Base-by-base conservation (phyloP, 2,797 vertebrate species). In the Tangara arthus region DNA sequence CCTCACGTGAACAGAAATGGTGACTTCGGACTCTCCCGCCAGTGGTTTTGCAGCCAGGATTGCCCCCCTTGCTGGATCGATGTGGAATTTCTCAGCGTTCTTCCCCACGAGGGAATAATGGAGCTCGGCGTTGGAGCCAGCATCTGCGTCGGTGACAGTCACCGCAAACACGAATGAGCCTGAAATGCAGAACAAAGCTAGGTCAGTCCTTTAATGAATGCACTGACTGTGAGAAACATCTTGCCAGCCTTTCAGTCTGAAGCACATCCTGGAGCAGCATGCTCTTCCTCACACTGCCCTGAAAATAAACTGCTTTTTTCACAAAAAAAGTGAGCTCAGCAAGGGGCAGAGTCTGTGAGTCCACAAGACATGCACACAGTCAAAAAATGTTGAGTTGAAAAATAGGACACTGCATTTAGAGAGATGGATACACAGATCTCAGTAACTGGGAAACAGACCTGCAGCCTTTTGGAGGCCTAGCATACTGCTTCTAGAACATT, bases 91-190 rank as follows among this genome's bases (percentile, higher is more conserved):
- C 73, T 99, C 99, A 0, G 99, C 98, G 96, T 99, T 99, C 60
- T 98, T 98, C 4, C 99, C 99, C 27, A 98, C 91, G 3, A 99
- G 98, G 30, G 99, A 99, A 96, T 99, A 99, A 95, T 99, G 99
- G 55, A 99, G 98, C 94, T 99, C 98, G 1, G 99, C 98, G 2
- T 99, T 99, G 79, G 98, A 97, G 24, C 99, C 99, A 0, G 98
- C 96, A 84, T 99, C 99, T 11, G 99, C 99, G 44, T 99, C 99
- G 0, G 99, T 99, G 90, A 99, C 99, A 0, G 99, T 99, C 27
- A 99, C 99, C 0, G 99, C 99, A 97, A 99, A 99, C 80, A 99
- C 99, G 32, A 99, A 97, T 0, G 99, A 98, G 50, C 99, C 99
- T 99, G 89, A 50, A 96, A 96, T 4, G 8, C 30, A 97, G 73